A percentile compares a stretch with the other conserved stretches of the same genome.
These are phyloP conservation scores for Actenoides hombroni DNA, from an alignment of 2,113 vertebrate species.

Conservation along the genomic window DNA sequence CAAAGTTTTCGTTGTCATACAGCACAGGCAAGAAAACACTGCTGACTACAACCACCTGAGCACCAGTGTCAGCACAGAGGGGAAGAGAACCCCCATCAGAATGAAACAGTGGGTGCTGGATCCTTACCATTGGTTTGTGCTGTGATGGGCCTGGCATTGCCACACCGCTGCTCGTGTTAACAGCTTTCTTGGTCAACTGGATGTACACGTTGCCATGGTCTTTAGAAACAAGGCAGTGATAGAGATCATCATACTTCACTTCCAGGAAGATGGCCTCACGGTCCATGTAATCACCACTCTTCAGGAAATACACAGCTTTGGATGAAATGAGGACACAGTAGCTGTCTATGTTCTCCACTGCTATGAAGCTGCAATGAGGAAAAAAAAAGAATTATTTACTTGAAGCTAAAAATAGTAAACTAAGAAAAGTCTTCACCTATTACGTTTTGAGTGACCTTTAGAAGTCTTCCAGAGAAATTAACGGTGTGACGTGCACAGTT, in stretches of 20 bases:
- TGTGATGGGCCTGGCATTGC: constrained; percentile 94
- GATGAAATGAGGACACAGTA: constrained; percentile 97
- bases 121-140: constrained; percentile 94
- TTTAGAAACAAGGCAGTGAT: constrained; percentile 96
- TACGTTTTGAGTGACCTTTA: neutral
- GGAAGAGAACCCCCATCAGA: neutral
- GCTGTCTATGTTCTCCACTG: constrained; percentile 89
- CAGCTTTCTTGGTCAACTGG: constrained; percentile 95
- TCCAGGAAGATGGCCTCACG: constrained; percentile 95
- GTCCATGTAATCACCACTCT: constrained; percentile 83
- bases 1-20: neutral
- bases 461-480: neutral
- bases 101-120: neutral
- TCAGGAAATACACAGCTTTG: constrained; percentile 94
- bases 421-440: neutral
- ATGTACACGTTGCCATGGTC: constrained; percentile 95
- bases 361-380: constrained; percentile 85
- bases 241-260: constrained; percentile 95
- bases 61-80: neutral
- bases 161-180: constrained; percentile 87
- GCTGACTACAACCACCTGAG: neutral
- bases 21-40: neutral
- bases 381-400: no score
- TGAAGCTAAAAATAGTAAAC: neutral
- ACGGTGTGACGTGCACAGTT: neutral